Percentiles rank a stretch among this genome's conserved stretches.
These are phyloP conservation scores for Venusia cambrica DNA, from an alignment of 2,888 invertebrate species.

Conservation along the genomic window DNA sequence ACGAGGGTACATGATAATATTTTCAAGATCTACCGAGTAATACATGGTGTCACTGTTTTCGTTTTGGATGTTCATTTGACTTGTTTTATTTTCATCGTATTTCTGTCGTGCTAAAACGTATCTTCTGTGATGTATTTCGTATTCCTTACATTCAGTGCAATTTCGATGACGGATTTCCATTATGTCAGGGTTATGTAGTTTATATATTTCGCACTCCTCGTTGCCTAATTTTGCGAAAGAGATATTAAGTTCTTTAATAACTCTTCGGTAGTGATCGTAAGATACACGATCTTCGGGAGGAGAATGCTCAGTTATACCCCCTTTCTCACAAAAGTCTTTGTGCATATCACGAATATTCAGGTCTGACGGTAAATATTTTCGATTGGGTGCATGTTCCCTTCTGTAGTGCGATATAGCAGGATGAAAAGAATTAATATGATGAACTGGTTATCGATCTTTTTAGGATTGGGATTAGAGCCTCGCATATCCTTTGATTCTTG, in stretches of 20 bases:
- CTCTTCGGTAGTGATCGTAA: constrained; percentile 18
- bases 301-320: too few relatives aligned
- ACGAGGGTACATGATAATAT: constrained; percentile 17
- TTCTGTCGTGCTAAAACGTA: too few relatives aligned
- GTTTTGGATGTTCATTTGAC: too few relatives aligned
- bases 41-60: constrained; percentile 15
- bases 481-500: too few relatives aligned
- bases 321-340: constrained; percentile 10
- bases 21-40: constrained; percentile 16
- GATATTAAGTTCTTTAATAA: constrained; percentile 19
- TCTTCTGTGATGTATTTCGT: too few relatives aligned
- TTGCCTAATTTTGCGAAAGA: constrained; percentile 21
- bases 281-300: constrained; percentile 13
- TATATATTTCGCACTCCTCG: constrained; percentile 23
- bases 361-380: constrained; percentile 4
- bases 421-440: constrained; percentile 13
- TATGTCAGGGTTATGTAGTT: constrained; percentile 18
- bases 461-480: constrained; percentile 16
- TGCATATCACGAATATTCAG: constrained; percentile 5
- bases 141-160: too few relatives aligned
- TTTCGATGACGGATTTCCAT: too few relatives aligned
- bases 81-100: too few relatives aligned
- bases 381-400: constrained; percentile 11
- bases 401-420: constrained; percentile 14
- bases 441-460: constrained; percentile 15